Evolutionary conservation across 2,888 invertebrate species (phyloP).

Genomic region (Griposia aprilina): DNA sequence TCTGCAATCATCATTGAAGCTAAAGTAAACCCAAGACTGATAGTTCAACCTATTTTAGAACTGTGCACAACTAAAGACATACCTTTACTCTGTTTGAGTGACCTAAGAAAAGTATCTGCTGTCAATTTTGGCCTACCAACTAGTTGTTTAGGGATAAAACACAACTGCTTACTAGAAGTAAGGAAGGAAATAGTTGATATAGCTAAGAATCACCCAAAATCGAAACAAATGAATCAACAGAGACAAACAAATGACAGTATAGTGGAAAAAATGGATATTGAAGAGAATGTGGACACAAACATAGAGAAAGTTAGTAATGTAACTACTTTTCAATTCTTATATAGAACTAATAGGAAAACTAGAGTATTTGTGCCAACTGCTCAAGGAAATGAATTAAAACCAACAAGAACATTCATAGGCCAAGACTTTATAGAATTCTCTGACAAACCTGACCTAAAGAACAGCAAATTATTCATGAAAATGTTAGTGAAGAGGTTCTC

Average conservation of each 20-base stretch:
- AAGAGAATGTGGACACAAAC: conserved; percentile 21
- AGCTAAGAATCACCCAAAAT: conserved; percentile 67
- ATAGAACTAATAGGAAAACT: conserved; percentile 78
- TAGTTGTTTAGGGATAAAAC: conserved; percentile 83
- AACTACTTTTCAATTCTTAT: conserved; percentile 76
- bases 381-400: conserved; percentile 49
- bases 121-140: conserved; percentile 84
- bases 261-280: conserved; percentile 55
- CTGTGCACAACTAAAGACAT: conserved; percentile 75
- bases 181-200: conserved; percentile 71
- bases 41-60: conserved; percentile 85
- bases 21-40: conserved; percentile 80
- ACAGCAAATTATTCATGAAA: conserved; percentile 78
- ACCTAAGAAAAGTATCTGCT: conserved; percentile 75
- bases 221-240: conserved; percentile 36
- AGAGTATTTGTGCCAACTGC: conserved; percentile 81
- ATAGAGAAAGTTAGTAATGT: background rate
- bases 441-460: conserved; percentile 66
- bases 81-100: conserved; percentile 82
- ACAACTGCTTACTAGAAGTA: conserved; percentile 71
- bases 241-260: conserved; percentile 33
- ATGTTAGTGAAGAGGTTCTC: conserved; percentile 85
- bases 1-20: conserved; percentile 84
- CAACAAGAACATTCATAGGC: conserved; percentile 74
- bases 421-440: conserved; percentile 83